These are phyloP conservation scores for Muscina levida DNA, from an alignment of 2,888 invertebrate genomes.

Conservation along the genomic window DNA sequence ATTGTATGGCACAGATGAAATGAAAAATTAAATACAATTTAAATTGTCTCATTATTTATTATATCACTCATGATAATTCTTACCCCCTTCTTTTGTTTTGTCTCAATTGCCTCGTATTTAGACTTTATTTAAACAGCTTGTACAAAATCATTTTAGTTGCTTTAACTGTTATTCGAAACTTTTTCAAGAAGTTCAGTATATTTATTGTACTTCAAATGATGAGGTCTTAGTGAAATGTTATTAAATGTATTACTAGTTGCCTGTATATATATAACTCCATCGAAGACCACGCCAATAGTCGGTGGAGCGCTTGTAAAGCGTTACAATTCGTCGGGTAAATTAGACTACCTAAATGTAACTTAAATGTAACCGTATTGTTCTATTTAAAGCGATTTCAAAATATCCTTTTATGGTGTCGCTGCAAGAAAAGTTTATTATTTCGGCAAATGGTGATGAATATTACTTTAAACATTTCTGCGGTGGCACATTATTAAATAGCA, in stretches of 20 bases:
- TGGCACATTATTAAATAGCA: slow-evolving; percentile 74
- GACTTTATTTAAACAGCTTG: slow-evolving; percentile 53
- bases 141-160: slow-evolving; percentile 25
- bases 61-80: too few relatives aligned
- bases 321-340: slow-evolving; percentile 67
- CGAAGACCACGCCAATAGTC: slow-evolving; percentile 72
- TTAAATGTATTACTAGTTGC: slow-evolving; percentile 38
- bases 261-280: slow-evolving; percentile 65
- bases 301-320: slow-evolving; percentile 72
- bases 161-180: slow-evolving; percentile 2
- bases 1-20: too few relatives aligned
- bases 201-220: background rate
- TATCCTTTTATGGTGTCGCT: slow-evolving; percentile 78
- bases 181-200: slow-evolving; percentile 40
- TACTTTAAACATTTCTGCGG: slow-evolving; percentile 77
- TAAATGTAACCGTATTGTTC: background rate
- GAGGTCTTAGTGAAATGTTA: slow-evolving; percentile 44
- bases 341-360: background rate
- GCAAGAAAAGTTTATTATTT: slow-evolving; percentile 70
- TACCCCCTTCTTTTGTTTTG: too few relatives aligned
- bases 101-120: background rate
- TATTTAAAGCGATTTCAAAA: slow-evolving; percentile 65
- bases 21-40: too few relatives aligned
- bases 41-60: too few relatives aligned
- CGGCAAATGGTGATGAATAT: slow-evolving; percentile 23